These are phyloP conservation scores for Tetrao urogallus DNA, from an alignment of 2,113 vertebrate species.

Conservation along the genomic window DNA sequence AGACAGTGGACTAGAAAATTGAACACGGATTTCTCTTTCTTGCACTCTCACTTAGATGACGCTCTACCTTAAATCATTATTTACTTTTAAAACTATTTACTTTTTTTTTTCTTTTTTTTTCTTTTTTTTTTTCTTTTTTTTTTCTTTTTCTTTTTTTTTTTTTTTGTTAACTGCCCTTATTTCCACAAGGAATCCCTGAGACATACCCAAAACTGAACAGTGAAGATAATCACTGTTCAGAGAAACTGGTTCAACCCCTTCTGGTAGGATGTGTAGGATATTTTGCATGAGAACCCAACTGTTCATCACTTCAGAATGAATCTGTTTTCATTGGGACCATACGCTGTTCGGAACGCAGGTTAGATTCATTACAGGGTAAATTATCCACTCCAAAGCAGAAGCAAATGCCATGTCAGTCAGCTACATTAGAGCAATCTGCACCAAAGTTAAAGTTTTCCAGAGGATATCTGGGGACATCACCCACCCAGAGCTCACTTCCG, in stretches of 20 bases:
- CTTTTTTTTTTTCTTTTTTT: constrained; percentile 62
- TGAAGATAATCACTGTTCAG: constrained; percentile 76
- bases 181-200: constrained; percentile 88
- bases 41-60: constrained; percentile 74
- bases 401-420: constrained; percentile 32
- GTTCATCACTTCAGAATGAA: constrained; percentile 46
- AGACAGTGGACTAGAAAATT: constrained; percentile 70
- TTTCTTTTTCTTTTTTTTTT: constrained; percentile 64
- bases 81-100: constrained; percentile 77
- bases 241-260: constrained; percentile 78
- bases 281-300: constrained; percentile 29
- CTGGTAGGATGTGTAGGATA: constrained; percentile 64
- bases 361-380: constrained; percentile 65
- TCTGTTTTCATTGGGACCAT: constrained; percentile 31
- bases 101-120: constrained; percentile 37
- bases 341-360: constrained; percentile 5
- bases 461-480: constrained; percentile 59
- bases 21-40: constrained; percentile 74
- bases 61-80: constrained; percentile 79
- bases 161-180: constrained; percentile 82
- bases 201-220: constrained; percentile 83
- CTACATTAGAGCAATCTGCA: constrained; percentile 50
- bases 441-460: constrained; percentile 63
- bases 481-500: constrained; percentile 54
- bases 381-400: constrained; percentile 59